phyloP scores from a whole-genome alignment of 2,797 vertebrate species.

The Leuciscus waleckii region DNA sequence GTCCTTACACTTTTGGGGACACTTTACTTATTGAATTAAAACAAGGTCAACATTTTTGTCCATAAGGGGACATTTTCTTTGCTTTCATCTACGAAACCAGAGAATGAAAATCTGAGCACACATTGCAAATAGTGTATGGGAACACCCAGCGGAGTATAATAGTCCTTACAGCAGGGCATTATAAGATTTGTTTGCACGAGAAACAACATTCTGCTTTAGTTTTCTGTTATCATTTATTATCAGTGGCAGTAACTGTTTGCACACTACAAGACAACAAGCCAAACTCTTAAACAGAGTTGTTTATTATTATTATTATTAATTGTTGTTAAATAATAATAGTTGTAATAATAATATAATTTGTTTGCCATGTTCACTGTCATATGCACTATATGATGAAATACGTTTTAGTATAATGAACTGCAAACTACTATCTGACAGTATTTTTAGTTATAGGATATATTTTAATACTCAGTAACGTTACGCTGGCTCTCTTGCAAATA shows the following conservation, averaged over 20 bases:
- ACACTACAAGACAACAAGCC: neutral
- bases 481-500: slow-evolving; percentile 5
- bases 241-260: neutral
- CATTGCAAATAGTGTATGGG: neutral
- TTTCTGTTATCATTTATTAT: neutral
- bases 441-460: neutral
- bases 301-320: neutral
- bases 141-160: neutral
- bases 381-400: neutral
- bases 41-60: neutral
- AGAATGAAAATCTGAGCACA: neutral
- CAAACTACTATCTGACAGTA: neutral
- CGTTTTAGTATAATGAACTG: neutral
- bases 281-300: neutral
- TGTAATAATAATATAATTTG: no score
- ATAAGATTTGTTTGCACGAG: neutral
- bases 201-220: neutral
- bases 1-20: neutral
- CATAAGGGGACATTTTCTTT: neutral
- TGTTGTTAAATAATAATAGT: neutral
- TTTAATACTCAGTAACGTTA: neutral
- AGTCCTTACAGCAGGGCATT: neutral
- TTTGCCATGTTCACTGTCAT: neutral
- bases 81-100: neutral
- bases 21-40: neutral